Base-by-base conservation (phyloP, 1,140 invertebrate genomes). In the Archivesica marissinica region DNA sequence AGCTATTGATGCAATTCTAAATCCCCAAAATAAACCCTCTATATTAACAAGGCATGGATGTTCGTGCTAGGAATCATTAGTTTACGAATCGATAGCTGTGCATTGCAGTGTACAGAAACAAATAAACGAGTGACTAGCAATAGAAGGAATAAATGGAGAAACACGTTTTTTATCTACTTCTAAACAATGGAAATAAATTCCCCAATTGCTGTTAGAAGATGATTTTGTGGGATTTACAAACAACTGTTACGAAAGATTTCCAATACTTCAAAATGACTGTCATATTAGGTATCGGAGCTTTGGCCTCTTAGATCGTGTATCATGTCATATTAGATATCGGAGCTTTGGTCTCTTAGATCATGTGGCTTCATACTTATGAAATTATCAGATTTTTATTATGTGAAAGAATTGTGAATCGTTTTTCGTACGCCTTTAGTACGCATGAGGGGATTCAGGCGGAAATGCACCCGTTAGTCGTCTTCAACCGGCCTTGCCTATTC, bases 11-110 rank as follows among this genome's bases (percentile, higher is more conserved):
- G n/a, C n/a, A n/a, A n/a, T n/a, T n/a, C n/a, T n/a, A n/a, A n/a
- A n/a, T n/a, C n/a, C n/a, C n/a, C n/a, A n/a, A n/a, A n/a, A n/a
- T n/a, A n/a, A n/a, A n/a, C n/a, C n/a, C n/a, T n/a, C n/a, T n/a
- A n/a, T n/a, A n/a, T n/a, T 35, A 13, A 25, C 28, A 11, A 52
- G 30, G 33, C 47, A 50, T 50, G 17, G 30, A 38, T 52, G 52
- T n/a, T 52, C 50, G 72, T 38, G 30, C 41, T 52, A 20, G 47
- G 30, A 75, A 28, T 50, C 38, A 72, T 41, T 50, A 44, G 38
- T 44, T 41, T 9, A 23, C 25, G 66, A 72, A 72, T 72, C 66
- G 38, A 64, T 64, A 64, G n/a, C n/a, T 64, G 59, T 64, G 59
- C 59, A 64, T 64, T 64, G 30, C 59, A 64, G 38, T 64, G 59